These are phyloP conservation scores for Scaptomyza polygonia DNA, from an alignment of 2,888 invertebrate species.

Conservation along the genomic window DNA sequence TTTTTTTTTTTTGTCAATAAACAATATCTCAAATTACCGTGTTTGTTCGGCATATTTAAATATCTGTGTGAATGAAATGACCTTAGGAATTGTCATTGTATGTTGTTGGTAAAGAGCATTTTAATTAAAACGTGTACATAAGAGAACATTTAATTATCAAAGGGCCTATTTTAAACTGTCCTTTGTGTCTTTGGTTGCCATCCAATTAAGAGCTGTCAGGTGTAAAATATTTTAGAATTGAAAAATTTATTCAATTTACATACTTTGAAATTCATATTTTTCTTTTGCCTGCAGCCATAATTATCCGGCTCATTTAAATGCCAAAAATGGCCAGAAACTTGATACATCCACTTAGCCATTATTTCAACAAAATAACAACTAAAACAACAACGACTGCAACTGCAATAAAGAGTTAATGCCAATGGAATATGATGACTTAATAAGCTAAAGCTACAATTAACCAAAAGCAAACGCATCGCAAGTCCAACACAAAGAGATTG, in stretches of 20 bases:
- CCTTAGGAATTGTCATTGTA: background rate
- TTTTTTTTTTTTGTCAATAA: background rate
- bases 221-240: background rate
- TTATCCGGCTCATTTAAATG: constrained; percentile 1
- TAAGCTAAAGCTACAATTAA: constrained; percentile 50
- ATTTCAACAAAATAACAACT: constrained; percentile 4
- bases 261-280: constrained; percentile 18
- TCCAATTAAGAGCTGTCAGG: constrained; percentile 1
- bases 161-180: background rate
- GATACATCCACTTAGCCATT: constrained; percentile 12
- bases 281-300: constrained; percentile 26
- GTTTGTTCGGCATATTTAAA: background rate
- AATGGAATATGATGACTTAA: constrained; percentile 51
- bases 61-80: background rate
- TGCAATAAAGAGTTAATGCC: constrained; percentile 47
- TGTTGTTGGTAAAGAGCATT: background rate
- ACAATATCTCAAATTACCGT: background rate
- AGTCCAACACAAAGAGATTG: background rate
- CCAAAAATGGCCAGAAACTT: constrained; percentile 36
- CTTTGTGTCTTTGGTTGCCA: background rate
- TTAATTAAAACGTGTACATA: background rate
- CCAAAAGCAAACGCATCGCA: constrained; percentile 5
- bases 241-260: constrained; percentile 1
- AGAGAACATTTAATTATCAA: background rate
- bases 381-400: background rate